A percentile compares a stretch with the other conserved stretches of the same genome.
Evolutionary conservation across 2,113 vertebrate species (phyloP).

Genomic region (Takifugu bimaculatus): DNA sequence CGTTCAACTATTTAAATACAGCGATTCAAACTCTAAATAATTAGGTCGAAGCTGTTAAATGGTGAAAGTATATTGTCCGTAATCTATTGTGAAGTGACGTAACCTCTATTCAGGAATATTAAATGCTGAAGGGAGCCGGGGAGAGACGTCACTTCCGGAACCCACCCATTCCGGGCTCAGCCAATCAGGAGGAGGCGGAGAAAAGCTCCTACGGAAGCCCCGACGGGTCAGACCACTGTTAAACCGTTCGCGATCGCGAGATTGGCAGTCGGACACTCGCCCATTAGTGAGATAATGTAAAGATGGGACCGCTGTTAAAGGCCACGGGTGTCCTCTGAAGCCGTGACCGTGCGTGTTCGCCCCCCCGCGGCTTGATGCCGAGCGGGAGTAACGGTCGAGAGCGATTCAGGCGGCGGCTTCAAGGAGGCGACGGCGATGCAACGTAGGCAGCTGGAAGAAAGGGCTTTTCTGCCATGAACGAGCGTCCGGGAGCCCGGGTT

Average conservation of each 20-base stretch:
- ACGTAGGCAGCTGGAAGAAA: constrained; percentile 70
- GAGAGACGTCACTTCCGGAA: neutral
- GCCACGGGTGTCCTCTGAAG: constrained; percentile 10
- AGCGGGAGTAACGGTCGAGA: constrained; percentile 29
- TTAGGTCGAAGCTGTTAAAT: neutral
- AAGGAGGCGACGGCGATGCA: constrained; percentile 67
- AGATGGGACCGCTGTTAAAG: constrained; percentile 29
- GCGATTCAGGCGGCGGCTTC: constrained; percentile 43
- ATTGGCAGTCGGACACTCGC: constrained; percentile 36
- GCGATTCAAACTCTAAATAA: too few relatives aligned
- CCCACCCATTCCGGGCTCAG: constrained; percentile 1
- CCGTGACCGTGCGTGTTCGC: neutral
- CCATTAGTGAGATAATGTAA: constrained; percentile 46
- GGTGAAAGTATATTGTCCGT: neutral
- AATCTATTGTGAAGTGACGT: too few relatives aligned
- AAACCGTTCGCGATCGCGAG: constrained; percentile 39
- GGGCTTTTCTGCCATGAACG: constrained; percentile 63
- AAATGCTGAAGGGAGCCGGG: neutral
- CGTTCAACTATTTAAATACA: too few relatives aligned
- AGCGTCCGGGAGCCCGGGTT: constrained; percentile 45
- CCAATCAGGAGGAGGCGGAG: constrained; percentile 31
- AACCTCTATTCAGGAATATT: too few relatives aligned
- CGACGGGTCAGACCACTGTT: constrained; percentile 51
- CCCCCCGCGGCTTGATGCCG: constrained; percentile 17
- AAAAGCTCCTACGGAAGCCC: constrained; percentile 55